phyloP scores from a whole-genome alignment of 2,113 vertebrate species.

The Stigmatopora argus region DNA sequence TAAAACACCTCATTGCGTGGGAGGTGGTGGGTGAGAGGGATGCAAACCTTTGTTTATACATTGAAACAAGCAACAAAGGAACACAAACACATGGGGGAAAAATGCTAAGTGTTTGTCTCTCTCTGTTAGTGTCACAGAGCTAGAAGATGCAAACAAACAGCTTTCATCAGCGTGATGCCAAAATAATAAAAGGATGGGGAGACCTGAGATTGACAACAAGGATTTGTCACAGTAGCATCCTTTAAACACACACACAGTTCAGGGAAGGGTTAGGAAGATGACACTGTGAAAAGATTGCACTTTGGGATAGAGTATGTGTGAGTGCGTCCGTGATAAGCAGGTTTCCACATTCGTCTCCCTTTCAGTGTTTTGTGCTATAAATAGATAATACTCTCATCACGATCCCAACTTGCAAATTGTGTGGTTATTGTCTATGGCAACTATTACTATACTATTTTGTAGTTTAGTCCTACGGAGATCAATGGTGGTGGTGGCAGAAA shows the following conservation, averaged over 20 bases:
- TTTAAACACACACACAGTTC: conserved; percentile 34
- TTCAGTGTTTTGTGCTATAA: conserved; percentile 29
- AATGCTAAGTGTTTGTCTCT: neutral
- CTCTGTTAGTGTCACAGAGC: neutral
- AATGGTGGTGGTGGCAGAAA: neutral
- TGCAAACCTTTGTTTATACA: conserved; percentile 2
- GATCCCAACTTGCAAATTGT: neutral
- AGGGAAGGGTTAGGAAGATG: conserved; percentile 35
- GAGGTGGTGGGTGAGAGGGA: neutral
- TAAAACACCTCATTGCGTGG: conserved; percentile 40
- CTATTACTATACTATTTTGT: neutral
- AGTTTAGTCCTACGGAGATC: neutral
- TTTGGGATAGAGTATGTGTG: conserved; percentile 5
- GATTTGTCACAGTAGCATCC: conserved; percentile 13
- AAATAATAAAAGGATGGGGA: neutral
- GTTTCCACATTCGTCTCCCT: neutral
- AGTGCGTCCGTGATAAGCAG: conserved; percentile 5
- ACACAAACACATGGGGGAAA: neutral
- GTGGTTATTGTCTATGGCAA: neutral
- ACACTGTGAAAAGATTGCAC: conserved; percentile 22
- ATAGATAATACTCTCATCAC: conserved; percentile 22
- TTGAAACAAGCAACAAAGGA: neutral
- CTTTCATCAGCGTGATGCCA: conserved; percentile 1
- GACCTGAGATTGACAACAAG: conserved; percentile 27
- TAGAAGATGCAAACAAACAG: neutral